Conservation (phyloP, 2,113 vertebrate genomes). For the Gymnobelideus leadbeateri region DNA sequence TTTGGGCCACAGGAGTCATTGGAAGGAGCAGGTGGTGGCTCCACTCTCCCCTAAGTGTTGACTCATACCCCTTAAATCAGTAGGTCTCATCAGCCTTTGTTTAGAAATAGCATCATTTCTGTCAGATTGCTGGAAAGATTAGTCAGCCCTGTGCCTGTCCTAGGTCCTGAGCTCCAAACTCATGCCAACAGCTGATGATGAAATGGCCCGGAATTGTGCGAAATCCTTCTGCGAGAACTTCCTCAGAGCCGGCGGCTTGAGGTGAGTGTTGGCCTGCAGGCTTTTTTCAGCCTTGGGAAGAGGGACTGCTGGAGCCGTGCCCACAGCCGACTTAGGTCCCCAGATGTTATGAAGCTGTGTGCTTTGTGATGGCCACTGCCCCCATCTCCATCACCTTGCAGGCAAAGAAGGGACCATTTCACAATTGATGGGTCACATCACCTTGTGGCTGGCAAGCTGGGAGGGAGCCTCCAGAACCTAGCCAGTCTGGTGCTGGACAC, state of each 20-base stretch:
- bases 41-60: not conserved
- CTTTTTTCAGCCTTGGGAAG: not conserved
- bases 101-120: constrained; percentile 27
- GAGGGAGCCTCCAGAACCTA: too few species aligned
- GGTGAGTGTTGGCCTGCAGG: constrained; percentile 84
- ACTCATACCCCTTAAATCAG: not conserved
- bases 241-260: constrained; percentile 97
- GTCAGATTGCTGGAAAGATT: not conserved
- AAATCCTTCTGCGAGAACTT: constrained; percentile 99
- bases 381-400: not conserved
- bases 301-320: not conserved
- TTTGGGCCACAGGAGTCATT: not conserved
- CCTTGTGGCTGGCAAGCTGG: not conserved
- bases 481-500: not conserved
- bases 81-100: not conserved
- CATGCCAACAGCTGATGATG: constrained; percentile 99
- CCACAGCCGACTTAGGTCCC: not conserved
- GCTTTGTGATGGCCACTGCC: not conserved
- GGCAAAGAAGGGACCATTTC: not conserved
- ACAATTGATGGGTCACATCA: not conserved
- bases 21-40: too few species aligned
- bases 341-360: not conserved
- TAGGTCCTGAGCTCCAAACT: constrained; percentile 99
- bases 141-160: constrained; percentile 50
- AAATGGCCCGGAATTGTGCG: constrained; percentile 99